Conservation (phyloP, 2,797 vertebrate species). For the Eulemur coronatus region DNA sequence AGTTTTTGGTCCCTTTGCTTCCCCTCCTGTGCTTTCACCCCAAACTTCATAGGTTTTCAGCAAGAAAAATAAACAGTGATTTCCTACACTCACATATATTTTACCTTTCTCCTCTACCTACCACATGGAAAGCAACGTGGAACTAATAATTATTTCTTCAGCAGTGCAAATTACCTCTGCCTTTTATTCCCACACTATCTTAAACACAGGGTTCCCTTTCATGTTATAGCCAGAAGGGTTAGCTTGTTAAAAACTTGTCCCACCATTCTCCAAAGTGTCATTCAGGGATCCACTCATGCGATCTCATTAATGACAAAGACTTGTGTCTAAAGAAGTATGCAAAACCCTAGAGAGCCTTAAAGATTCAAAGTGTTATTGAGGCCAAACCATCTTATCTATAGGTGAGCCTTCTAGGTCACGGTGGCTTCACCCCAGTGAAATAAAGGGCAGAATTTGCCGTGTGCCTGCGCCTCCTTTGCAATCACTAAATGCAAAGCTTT, state of each 20-base stretch:
- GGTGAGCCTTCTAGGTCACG: slow-evolving; percentile 63
- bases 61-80: slow-evolving; percentile 37
- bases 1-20: not conserved
- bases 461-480: not conserved
- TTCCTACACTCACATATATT: not conserved
- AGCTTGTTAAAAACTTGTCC: slow-evolving; percentile 73
- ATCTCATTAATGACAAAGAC: slow-evolving; percentile 77
- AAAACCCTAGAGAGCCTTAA: slow-evolving; percentile 61
- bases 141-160: slow-evolving; percentile 67
- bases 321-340: slow-evolving; percentile 60
- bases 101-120: not conserved
- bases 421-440: slow-evolving; percentile 44
- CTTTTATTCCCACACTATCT: slow-evolving; percentile 55
- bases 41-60: not conserved
- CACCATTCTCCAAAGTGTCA: slow-evolving; percentile 66
- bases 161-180: slow-evolving; percentile 62
- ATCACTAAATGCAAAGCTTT: slow-evolving; percentile 36
- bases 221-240: slow-evolving; percentile 72
- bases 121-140: not conserved
- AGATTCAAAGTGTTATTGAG: slow-evolving; percentile 64
- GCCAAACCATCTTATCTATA: slow-evolving; percentile 50
- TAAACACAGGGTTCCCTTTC: slow-evolving; percentile 66
- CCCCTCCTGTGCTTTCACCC: rapidly evolving
- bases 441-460: slow-evolving; percentile 36
- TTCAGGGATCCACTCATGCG: slow-evolving; percentile 59